These are phyloP conservation scores for Drosophila albomicans DNA, from an alignment of 1,140 invertebrate species.

Conservation along the genomic window DNA sequence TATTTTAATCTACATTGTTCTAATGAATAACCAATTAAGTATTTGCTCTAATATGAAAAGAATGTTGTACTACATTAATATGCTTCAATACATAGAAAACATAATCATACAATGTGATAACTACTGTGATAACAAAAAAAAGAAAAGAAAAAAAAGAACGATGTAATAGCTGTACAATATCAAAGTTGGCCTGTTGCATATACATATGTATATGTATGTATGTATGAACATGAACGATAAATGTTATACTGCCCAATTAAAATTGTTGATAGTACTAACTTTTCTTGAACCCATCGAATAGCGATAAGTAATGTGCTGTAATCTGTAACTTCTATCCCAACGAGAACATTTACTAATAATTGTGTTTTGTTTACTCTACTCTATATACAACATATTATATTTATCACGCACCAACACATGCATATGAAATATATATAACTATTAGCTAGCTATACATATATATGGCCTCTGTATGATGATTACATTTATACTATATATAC, in stretches of 20 bases:
- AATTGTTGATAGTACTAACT: slow-evolving; percentile 69
- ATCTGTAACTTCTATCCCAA: not conserved
- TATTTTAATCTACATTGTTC: not conserved
- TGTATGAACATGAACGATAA: slow-evolving; percentile 52
- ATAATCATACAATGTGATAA: slow-evolving; percentile 8
- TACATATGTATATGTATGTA: slow-evolving; percentile 9
- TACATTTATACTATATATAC: slow-evolving; percentile 10
- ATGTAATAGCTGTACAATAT: slow-evolving; percentile 34
- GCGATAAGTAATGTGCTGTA: slow-evolving; percentile 7
- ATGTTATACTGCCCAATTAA: slow-evolving; percentile 58
- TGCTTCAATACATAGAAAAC: slow-evolving; percentile 29
- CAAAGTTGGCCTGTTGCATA: slow-evolving; percentile 40
- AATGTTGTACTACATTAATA: not conserved
- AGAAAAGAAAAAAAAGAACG: not conserved
- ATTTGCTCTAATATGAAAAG: slow-evolving; percentile 3
- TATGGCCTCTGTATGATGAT: slow-evolving; percentile 34
- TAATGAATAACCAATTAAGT: slow-evolving; percentile 2
- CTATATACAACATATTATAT: slow-evolving; percentile 31
- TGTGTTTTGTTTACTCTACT: slow-evolving; percentile 36
- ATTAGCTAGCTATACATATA: slow-evolving; percentile 22
- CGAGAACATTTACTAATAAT: slow-evolving; percentile 48
- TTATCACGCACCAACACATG: slow-evolving; percentile 29
- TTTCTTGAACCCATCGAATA: slow-evolving; percentile 3
- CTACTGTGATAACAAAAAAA: slow-evolving; percentile 33
- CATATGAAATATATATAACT: slow-evolving; percentile 49